Evolutionary conservation across 35 echinoderm and acorn worm genomes (phyloP).

Genomic region (Lytechinus pictus): DNA sequence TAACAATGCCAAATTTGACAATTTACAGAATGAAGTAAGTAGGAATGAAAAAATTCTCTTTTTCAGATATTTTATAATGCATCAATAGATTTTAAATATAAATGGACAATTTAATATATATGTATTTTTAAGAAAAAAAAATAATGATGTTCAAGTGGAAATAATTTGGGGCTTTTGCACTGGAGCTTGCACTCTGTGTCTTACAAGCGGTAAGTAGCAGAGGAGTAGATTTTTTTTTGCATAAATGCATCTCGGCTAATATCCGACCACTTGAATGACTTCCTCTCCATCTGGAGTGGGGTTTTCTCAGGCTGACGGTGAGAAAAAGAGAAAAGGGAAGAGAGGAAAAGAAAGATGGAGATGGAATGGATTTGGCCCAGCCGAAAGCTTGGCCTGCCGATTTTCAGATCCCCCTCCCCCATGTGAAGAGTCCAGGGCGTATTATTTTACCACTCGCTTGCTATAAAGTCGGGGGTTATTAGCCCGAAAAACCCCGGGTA

Average conservation of each 20-base stretch:
- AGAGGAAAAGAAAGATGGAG: not conserved
- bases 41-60: no score
- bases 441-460: conserved; percentile 55
- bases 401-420: not conserved
- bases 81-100: no score
- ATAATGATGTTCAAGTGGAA: not conserved
- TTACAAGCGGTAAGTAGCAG: not conserved
- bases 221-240: not conserved
- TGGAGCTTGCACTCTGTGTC: not conserved
- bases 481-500: conserved; percentile 41
- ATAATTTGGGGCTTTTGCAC: not conserved
- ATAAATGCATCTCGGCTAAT: conserved; percentile 27
- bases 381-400: not conserved
- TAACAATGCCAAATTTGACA: no score
- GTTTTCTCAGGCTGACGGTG: not conserved
- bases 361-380: not conserved
- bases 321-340: not conserved
- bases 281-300: conserved; percentile 37
- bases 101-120: no score
- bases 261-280: not conserved
- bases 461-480: conserved; percentile 45
- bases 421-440: conserved; percentile 1
- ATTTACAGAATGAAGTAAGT: no score
- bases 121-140: not conserved
- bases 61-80: no score